Base-by-base conservation (phyloP, 2,888 invertebrate species). In the Mantis religiosa region DNA sequence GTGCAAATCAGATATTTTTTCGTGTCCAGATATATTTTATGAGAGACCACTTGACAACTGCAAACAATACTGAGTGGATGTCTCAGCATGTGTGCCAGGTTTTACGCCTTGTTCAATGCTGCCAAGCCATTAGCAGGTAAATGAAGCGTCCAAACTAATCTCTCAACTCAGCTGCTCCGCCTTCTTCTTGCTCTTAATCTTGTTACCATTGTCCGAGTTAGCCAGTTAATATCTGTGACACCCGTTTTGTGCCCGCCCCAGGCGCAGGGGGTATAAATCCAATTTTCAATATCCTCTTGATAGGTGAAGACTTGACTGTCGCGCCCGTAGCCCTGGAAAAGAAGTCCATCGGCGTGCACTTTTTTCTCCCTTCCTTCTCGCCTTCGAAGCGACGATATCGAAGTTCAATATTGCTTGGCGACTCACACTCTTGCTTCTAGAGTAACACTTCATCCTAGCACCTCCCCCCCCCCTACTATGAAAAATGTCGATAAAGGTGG, bases 221-320 rank as follows among this genome's bases (percentile, higher is more conserved):
- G 15, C 54, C 54, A 71, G 54, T 71, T 71, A 71, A 71, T 71
- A 71, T 71, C 25, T 71, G 54, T 71, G 54, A 71, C 54, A 71
- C 54, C 54, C 54, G 54, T 54, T 54, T 54, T 54, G 47, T 47
- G 47, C 47, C 14, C 9, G 54, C 54, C 25, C 8, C 54, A 71
- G 54, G 54, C 54, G 20, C 3, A 71, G 54, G 54, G 54, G 54
- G 25, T 71, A 71, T 71, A 87, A 87, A 87, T 87, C 82, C 87
- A 87, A 87, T 87, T 87, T 87, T 87, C 87, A 87, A 87, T 87
- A 87, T 82, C 82, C 82, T 82, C 87, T 41, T 87, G 82, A 87
- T 82, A 82, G 82, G 87, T 82, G 27, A 34, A 82, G 81, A 81
- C 82, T 25, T 12, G 14, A 71, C 54, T 71, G 54, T 15, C 54